Evolutionary conservation across 2,888 invertebrate species (phyloP), one percentile per base, ranked within the genome.

Genomic region (Dendrolimus pini): DNA sequence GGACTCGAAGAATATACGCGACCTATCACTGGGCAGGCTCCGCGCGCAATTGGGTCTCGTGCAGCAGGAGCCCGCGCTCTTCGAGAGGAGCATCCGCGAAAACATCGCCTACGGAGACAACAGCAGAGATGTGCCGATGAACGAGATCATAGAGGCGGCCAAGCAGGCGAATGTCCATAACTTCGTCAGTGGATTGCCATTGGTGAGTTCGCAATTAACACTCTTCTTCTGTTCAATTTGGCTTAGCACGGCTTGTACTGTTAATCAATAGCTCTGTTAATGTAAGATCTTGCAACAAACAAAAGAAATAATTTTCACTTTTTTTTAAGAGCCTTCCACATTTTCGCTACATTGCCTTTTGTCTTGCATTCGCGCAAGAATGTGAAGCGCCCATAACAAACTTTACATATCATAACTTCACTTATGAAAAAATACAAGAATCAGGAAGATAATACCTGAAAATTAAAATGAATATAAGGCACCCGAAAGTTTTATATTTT

Each of bases 31-130:
- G n/a, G 78, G 89, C 0, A 92, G 91, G 64, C 83, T 96, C 47
- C 92, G 97, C 55, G 86, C 92, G 10, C 94, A 95, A 75, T 87
- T 97, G 58, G 96, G 96, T 0, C 92, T 97, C 41, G 94, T 97
- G 9, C 94, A 95, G 12, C 97, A 97, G 82, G 97, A 97, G 74
- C 97, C 96, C 0, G 93, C 94, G 7, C 92, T 97, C 42, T 97
- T 97, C 86, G 95, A 95, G 72, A 91, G 95, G 59, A 94, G 93
- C 58, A 94, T 97, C 56, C 92, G 93, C 0, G 96, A 97, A 70
- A 97, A 97, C 82, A 97, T 98, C 72, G 94, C 95, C 0, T 97
- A 97, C 79, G 97, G 97, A 1, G 95, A 95, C 77, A 94, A 93
- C 74, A 80, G 83, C 41, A 85, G 94, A 1, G 74, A 78, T 7